These are phyloP conservation scores for Cinclus mexicanus DNA, from an alignment of 2,113 vertebrate genomes.

Conservation along the genomic window DNA sequence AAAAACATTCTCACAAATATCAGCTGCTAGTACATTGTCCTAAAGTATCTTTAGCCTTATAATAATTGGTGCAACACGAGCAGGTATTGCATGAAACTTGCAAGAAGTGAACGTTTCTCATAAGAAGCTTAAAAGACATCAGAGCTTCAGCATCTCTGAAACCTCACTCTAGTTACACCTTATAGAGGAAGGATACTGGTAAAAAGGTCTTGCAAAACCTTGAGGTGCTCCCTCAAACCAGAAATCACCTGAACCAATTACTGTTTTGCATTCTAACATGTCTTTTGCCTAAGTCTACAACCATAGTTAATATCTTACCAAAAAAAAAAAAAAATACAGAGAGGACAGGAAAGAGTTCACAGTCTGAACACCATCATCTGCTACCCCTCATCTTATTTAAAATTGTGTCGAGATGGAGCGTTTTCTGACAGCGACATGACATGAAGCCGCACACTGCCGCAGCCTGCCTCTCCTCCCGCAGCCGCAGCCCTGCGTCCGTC, in stretches of 20 bases:
- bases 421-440: background rate
- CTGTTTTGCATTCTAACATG: background rate
- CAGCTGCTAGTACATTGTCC: background rate
- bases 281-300: background rate
- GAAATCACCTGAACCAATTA: background rate
- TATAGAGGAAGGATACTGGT: background rate
- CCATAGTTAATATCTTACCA: fast-evolving
- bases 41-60: background rate
- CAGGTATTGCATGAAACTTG: background rate
- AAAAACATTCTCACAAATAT: background rate
- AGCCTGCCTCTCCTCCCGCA: background rate
- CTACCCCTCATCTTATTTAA: background rate
- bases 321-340: background rate
- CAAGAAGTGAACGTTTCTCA: slow-evolving; percentile 22
- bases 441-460: background rate
- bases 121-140: background rate
- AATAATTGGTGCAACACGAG: background rate
- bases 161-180: background rate
- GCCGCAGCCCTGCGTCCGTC: background rate
- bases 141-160: slow-evolving; percentile 5
- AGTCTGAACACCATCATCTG: background rate
- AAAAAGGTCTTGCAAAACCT: background rate
- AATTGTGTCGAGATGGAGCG: fast-evolving
- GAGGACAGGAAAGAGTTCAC: background rate
- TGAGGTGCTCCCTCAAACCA: background rate